phyloP scores from a whole-genome alignment of 2,888 invertebrate species.

The Stenodema calcarata region DNA sequence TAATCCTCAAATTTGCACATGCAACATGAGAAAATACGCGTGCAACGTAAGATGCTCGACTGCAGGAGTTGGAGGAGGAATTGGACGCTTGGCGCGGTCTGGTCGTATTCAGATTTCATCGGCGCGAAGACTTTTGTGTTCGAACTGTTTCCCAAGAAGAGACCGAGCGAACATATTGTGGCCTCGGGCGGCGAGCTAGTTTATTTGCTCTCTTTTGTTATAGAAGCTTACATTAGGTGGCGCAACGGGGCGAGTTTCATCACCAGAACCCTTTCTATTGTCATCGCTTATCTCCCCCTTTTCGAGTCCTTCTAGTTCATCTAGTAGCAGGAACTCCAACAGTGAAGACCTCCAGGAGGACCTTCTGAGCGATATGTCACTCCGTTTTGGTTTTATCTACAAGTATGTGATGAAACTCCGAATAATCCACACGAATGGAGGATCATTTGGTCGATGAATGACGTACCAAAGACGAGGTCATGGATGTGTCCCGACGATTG shows the following conservation, averaged over 20 bases:
- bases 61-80: no score
- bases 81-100: no score
- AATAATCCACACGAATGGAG: no score
- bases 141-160: background rate
- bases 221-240: background rate
- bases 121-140: background rate
- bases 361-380: no score
- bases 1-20: no score
- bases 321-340: background rate
- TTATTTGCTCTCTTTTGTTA: conserved; percentile 16
- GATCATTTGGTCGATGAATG: no score
- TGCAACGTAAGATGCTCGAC: no score
- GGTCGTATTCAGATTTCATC: background rate
- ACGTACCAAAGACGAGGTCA: no score
- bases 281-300: background rate
- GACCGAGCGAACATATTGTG: background rate
- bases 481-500: no score
- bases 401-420: no score
- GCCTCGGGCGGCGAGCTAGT: background rate
- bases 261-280: background rate
- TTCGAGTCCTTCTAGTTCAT: background rate
- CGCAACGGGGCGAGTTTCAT: background rate
- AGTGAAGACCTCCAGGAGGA: background rate
- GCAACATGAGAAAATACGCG: no score
- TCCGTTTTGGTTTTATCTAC: no score